Evolutionary conservation across 2,113 vertebrate species (phyloP).

Genomic region (Onychorhynchus coronatus): DNA sequence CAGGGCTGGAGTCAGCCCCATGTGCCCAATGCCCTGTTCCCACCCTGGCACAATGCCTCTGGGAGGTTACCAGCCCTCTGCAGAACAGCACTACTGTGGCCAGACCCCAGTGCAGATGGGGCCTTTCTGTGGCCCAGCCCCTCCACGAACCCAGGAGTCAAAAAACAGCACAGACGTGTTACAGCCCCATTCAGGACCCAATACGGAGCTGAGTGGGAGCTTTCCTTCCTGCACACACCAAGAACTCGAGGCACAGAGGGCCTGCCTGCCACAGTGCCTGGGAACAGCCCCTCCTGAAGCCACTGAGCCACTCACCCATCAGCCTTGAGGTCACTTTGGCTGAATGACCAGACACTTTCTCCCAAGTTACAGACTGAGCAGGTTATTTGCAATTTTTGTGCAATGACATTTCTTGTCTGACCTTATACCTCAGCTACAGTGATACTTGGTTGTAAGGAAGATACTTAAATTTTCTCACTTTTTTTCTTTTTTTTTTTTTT

Average conservation of each 20-base stretch:
- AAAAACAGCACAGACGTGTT: background rate
- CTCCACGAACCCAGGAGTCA: accelerated
- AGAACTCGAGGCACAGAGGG: background rate
- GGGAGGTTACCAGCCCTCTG: background rate
- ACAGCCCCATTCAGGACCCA: background rate
- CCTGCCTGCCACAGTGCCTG: background rate
- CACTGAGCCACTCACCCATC: background rate
- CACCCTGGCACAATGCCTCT: accelerated
- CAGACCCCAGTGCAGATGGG: background rate
- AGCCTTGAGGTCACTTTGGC: background rate
- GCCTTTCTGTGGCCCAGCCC: background rate
- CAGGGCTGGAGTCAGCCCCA: background rate
- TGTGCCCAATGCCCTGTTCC: background rate
- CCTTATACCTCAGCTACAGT: background rate
- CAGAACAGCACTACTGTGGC: background rate
- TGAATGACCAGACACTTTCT: background rate
- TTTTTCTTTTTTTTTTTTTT: background rate
- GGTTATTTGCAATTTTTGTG: background rate
- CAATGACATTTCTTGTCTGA: background rate
- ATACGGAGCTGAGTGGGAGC: background rate
- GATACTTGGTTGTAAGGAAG: background rate
- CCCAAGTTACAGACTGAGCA: background rate
- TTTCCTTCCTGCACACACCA: background rate
- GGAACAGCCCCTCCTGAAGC: background rate
- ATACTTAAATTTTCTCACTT: background rate